Percentiles rank a stretch among this genome's conserved stretches.
Evolutionary conservation across 2,888 invertebrate genomes (phyloP).

Genomic region (Aphrophora alni): DNA sequence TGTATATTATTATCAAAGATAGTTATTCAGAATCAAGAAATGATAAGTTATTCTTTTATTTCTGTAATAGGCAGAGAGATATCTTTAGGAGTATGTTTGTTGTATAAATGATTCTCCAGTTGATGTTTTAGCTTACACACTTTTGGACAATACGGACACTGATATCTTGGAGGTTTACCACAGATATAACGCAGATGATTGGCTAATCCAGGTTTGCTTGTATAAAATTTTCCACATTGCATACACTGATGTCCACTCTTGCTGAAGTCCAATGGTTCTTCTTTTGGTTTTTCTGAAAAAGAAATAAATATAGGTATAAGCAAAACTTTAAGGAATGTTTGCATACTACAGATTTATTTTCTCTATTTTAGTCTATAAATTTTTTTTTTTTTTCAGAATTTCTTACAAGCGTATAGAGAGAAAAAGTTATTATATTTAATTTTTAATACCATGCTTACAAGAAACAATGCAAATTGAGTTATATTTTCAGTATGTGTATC

Average conservation of each 20-base stretch:
- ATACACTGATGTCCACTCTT: slow-evolving; percentile 37
- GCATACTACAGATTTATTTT: too few relatives aligned
- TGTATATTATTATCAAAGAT: too few relatives aligned
- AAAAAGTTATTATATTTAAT: too few relatives aligned
- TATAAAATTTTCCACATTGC: slow-evolving; percentile 52
- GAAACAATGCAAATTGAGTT: too few relatives aligned
- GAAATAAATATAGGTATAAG: background rate
- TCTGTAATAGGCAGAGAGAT: background rate
- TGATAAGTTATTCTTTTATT: background rate
- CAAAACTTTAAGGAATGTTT: background rate
- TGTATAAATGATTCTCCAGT: slow-evolving; percentile 42
- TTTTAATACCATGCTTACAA: too few relatives aligned
- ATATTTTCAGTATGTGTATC: too few relatives aligned
- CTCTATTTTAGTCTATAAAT: too few relatives aligned
- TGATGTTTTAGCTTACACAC: slow-evolving; percentile 41
- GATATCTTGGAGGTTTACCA: slow-evolving; percentile 55
- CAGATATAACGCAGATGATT: slow-evolving; percentile 57
- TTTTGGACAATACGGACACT: slow-evolving; percentile 54
- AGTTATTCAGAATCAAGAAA: too few relatives aligned
- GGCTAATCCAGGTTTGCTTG: slow-evolving; percentile 53
- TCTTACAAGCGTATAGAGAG: too few relatives aligned
- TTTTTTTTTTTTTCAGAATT: too few relatives aligned
- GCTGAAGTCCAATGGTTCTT: background rate
- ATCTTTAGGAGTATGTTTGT: slow-evolving; percentile 34
- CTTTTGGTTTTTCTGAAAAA: background rate